A percentile compares a stretch with the other conserved stretches of the same genome.
Evolutionary conservation across 2,888 invertebrate genomes (phyloP).

Genomic region (Arrhopalites spinosus): DNA sequence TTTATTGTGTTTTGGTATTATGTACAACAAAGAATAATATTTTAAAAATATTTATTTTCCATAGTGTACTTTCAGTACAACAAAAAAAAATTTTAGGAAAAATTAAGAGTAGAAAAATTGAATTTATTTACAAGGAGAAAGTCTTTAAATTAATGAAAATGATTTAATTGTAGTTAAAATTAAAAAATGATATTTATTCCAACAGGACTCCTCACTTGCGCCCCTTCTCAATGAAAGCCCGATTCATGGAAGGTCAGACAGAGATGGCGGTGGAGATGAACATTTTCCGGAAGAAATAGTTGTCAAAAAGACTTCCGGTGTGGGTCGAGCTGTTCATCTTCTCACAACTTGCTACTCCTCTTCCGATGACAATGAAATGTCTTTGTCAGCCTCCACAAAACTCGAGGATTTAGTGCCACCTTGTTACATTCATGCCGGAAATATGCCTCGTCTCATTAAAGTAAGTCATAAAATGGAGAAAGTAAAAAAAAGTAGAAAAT

Average conservation of each 20-base stretch:
- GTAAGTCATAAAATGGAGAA: slow-evolving; percentile 58
- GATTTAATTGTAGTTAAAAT: too few species aligned
- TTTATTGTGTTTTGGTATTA: too few species aligned
- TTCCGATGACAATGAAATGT: slow-evolving; percentile 59
- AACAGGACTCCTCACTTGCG: slow-evolving; percentile 54
- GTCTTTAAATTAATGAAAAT: too few species aligned
- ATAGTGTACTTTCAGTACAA: too few species aligned
- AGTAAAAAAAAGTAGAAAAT: too few species aligned
- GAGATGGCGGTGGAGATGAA: slow-evolving; percentile 54
- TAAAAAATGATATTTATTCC: not conserved
- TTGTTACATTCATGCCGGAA: slow-evolving; percentile 64
- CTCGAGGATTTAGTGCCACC: slow-evolving; percentile 66
- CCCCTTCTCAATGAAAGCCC: slow-evolving; percentile 53
- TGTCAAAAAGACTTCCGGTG: slow-evolving; percentile 52
- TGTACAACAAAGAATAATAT: too few species aligned
- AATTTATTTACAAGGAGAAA: too few species aligned
- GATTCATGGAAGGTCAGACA: slow-evolving; percentile 43
- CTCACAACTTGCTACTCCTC: slow-evolving; percentile 60
- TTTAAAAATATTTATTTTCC: too few species aligned
- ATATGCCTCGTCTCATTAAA: slow-evolving; percentile 66
- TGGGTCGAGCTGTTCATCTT: slow-evolving; percentile 57
- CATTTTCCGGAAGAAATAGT: slow-evolving; percentile 43
- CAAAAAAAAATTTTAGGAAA: too few species aligned
- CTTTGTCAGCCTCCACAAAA: slow-evolving; percentile 60
- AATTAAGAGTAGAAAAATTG: too few species aligned